Conservation (phyloP, 2,113 vertebrate species). For the Elephantulus edwardii region DNA sequence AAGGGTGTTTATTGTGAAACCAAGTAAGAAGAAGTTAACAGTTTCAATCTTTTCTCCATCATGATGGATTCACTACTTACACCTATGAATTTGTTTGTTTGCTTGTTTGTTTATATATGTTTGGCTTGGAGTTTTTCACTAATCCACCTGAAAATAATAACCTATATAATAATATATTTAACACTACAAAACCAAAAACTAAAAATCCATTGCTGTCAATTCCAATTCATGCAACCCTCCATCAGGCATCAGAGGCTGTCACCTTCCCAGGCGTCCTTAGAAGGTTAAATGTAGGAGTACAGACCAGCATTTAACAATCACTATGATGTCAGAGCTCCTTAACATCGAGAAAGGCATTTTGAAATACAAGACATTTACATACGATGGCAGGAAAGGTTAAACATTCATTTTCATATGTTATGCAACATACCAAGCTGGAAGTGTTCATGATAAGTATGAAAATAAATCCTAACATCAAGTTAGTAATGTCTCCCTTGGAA, state of each 20-base stretch:
- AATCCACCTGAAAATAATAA: not conserved
- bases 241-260: too few species aligned
- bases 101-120: not conserved
- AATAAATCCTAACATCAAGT: conserved; percentile 36
- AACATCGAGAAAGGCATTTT: conserved; percentile 18
- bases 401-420: conserved; percentile 49
- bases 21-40: too few species aligned
- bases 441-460: conserved; percentile 41
- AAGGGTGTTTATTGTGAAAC: too few species aligned
- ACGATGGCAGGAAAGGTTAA: not conserved
- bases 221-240: too few species aligned
- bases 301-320: too few species aligned
- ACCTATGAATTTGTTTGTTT: too few species aligned
- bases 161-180: not conserved
- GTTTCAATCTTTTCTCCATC: too few species aligned
- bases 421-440: conserved; percentile 48
- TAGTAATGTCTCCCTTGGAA: not conserved
- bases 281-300: too few species aligned
- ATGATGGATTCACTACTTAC: too few species aligned
- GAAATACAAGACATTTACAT: conserved; percentile 42
- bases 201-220: too few species aligned
- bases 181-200: not conserved
- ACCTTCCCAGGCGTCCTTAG: too few species aligned
- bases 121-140: not conserved
- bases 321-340: too few species aligned